Conservation (phyloP, 2,888 invertebrate species). For the Aspidapion aeneum region DNA sequence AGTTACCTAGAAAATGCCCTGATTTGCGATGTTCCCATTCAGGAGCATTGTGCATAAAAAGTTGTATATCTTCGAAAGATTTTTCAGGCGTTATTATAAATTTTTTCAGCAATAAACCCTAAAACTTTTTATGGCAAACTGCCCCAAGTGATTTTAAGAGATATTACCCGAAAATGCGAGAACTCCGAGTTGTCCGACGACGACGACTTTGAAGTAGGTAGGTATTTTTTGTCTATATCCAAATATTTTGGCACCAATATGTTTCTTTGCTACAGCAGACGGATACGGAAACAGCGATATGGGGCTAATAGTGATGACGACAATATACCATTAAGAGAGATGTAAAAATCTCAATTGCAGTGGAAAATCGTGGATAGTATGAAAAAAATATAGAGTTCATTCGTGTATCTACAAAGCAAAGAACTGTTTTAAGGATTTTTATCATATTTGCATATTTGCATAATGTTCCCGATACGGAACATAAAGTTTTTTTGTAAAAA, state of each 20-base stretch:
- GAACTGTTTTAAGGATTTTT: slow-evolving; percentile 12
- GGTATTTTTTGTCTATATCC: neutral
- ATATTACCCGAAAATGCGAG: neutral
- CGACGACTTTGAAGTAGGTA: neutral
- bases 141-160: neutral
- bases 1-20: neutral
- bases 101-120: neutral
- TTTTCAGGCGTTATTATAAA: neutral
- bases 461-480: slow-evolving; percentile 10
- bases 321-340: slow-evolving; percentile 2
- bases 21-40: neutral
- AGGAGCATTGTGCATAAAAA: neutral
- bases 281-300: neutral
- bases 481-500: slow-evolving; percentile 3
- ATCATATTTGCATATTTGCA: slow-evolving; percentile 3
- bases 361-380: slow-evolving; percentile 11
- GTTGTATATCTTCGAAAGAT: neutral
- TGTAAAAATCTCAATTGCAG: slow-evolving; percentile 13
- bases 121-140: neutral
- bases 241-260: neutral
- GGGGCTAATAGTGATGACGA: neutral
- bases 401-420: slow-evolving; percentile 9
- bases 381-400: slow-evolving; percentile 12
- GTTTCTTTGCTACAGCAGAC: neutral
- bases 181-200: neutral